Base-by-base conservation (phyloP, 2,888 invertebrate genomes). In the Omphaloscelis lunosa region DNA sequence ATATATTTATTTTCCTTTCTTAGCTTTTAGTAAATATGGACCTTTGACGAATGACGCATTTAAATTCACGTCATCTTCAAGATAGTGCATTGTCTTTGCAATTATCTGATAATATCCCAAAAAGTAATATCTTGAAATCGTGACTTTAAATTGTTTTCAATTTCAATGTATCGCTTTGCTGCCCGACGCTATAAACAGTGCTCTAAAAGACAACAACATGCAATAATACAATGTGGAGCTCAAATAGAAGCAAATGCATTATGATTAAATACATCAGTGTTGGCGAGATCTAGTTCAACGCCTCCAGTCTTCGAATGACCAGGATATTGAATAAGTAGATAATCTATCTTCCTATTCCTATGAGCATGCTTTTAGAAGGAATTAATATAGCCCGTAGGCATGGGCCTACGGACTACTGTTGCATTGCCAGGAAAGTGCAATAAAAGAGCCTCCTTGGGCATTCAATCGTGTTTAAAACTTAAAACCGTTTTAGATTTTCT, bases 1-100 rank as follows among this genome's bases (percentile, higher is more conserved):
- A 53, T 51, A 53, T 51, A 59, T 79, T 75, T 76, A 74, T 81
- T 85, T 63, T 29, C 34, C 69, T 86, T 77, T 65, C 53, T 62
- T 61, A 68, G 72, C 63, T 78, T 73, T 59, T 61, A 8, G 9
- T 61, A 51, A 58, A 58, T 27, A 58, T 27, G 27, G 58, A 15
- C 15, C 61, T 34, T 34, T 75, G 58, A 66, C 45, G 34, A 72
- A 48, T 63, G 45, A 80, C 68, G 48, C 61, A 53, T 66, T 72
- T 63, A 53, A 63, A 63, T 69, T 39, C 41, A 56, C n/a, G 12
- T 56, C n/a, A 56, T n/a, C 12, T n/a, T 12, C 5, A 59, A 45
- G 8, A 53, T 23, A 48, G 3, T 29, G n/a, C 39, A 53, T 39
- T 53, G 0, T 56, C 27, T 34, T 80, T 77, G 20, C 39, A 53